Conservation (phyloP, 2,888 invertebrate genomes). For the Coelinius sp. region DNA sequence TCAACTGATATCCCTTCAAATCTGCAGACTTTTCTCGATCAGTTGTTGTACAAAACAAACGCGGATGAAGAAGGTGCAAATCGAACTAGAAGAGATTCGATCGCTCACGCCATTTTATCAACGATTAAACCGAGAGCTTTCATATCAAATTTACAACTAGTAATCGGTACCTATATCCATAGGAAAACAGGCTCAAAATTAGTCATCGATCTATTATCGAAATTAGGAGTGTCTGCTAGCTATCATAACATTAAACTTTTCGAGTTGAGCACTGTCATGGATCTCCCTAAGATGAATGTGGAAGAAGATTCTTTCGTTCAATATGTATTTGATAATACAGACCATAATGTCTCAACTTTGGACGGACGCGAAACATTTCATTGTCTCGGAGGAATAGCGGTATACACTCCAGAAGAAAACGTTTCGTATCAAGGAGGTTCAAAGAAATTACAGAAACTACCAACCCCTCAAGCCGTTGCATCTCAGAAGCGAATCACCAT, state of each 20-base stretch:
- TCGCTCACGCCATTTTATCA: slow-evolving; percentile 32
- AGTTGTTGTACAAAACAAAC: slow-evolving; percentile 5
- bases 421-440: slow-evolving; percentile 15
- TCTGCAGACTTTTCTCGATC: slow-evolving; percentile 28
- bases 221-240: slow-evolving; percentile 33
- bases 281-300: slow-evolving; percentile 15
- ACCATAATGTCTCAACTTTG: slow-evolving; percentile 24
- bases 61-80: not conserved
- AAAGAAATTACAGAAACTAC: slow-evolving; percentile 17
- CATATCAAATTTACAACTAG: slow-evolving; percentile 37
- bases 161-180: slow-evolving; percentile 35
- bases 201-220: slow-evolving; percentile 33
- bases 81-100: not conserved
- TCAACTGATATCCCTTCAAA: slow-evolving; percentile 21
- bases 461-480: not conserved
- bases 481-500: slow-evolving; percentile 10
- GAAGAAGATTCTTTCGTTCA: slow-evolving; percentile 17
- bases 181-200: slow-evolving; percentile 38
- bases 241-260: slow-evolving; percentile 33
- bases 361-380: slow-evolving; percentile 35
- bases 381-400: slow-evolving; percentile 32
- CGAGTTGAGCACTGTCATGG: slow-evolving; percentile 36
- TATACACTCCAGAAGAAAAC: slow-evolving; percentile 24
- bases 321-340: slow-evolving; percentile 34
- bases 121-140: slow-evolving; percentile 31